These are phyloP conservation scores for Podarcis cretensis DNA, from an alignment of 2,113 vertebrate genomes.

Conservation along the genomic window DNA sequence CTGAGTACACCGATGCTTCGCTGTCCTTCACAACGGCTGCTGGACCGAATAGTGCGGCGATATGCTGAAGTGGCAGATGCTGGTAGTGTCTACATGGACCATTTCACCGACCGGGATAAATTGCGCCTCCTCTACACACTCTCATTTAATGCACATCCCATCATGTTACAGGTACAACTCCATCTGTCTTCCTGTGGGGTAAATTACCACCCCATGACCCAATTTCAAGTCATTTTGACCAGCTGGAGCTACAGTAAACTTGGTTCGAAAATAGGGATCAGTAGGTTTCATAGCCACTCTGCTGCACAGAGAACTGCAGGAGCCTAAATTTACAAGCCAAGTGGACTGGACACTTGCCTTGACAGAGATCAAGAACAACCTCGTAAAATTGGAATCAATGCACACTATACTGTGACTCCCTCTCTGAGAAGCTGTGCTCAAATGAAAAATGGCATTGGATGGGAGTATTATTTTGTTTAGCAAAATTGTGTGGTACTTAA, in stretches of 20 bases:
- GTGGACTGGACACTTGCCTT: background rate
- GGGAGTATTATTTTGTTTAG: background rate
- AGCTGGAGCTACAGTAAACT: background rate
- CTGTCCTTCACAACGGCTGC: slow-evolving; percentile 84
- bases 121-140: slow-evolving; percentile 85
- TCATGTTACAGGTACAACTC: slow-evolving; percentile 79
- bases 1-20: slow-evolving; percentile 80
- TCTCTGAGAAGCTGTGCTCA: background rate
- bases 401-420: background rate
- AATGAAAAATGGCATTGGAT: background rate
- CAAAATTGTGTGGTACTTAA: background rate
- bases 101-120: slow-evolving; percentile 82
- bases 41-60: slow-evolving; percentile 84
- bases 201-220: background rate
- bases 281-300: background rate
- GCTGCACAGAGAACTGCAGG: background rate
- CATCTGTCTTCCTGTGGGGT: background rate
- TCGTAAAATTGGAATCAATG: background rate
- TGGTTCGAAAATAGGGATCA: background rate
- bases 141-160: slow-evolving; percentile 83
- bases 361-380: background rate
- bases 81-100: slow-evolving; percentile 87
- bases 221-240: background rate
- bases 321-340: background rate
- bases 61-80: slow-evolving; percentile 84